Evolutionary conservation across 1,140 invertebrate genomes (phyloP).

Genomic region (Gryllus bimaculatus): DNA sequence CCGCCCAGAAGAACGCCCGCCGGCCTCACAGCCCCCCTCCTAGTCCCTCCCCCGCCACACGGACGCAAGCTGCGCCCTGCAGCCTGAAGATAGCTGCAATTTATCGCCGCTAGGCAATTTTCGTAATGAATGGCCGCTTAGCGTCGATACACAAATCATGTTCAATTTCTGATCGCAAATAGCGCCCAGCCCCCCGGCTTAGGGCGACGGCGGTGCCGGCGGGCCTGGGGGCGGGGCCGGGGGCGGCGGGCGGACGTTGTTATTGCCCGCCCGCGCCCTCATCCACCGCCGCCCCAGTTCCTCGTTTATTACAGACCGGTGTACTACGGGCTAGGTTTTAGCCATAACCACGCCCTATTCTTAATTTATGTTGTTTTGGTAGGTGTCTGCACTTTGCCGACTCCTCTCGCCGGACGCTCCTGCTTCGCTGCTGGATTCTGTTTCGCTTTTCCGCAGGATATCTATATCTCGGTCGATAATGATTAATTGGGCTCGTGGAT

Average conservation of each 20-base stretch:
- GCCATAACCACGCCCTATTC: neutral
- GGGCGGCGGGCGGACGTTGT: too few relatives aligned
- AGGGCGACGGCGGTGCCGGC: neutral
- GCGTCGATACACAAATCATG: neutral
- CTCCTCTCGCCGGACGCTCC: neutral
- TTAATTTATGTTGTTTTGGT: slow-evolving; percentile 6
- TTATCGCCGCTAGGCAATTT: slow-evolving; percentile 3
- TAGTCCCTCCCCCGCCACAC: too few relatives aligned
- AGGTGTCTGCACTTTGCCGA: neutral
- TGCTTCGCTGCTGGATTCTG: neutral
- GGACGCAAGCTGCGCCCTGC: neutral
- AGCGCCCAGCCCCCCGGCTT: neutral
- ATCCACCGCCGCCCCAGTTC: neutral
- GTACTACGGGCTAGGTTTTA: neutral
- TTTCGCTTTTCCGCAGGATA: neutral
- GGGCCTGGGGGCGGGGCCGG: too few relatives aligned
- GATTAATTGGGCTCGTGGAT: slow-evolving; percentile 3
- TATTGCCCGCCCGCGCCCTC: neutral
- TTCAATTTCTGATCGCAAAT: neutral
- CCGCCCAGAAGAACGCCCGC: too few relatives aligned
- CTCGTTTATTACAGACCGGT: neutral
- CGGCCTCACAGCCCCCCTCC: too few relatives aligned
- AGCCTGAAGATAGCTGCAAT: neutral
- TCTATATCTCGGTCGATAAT: neutral
- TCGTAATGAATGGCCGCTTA: neutral